phyloP scores from a whole-genome alignment of 2,113 vertebrate genomes.

The Pyrgilauda ruficollis region DNA sequence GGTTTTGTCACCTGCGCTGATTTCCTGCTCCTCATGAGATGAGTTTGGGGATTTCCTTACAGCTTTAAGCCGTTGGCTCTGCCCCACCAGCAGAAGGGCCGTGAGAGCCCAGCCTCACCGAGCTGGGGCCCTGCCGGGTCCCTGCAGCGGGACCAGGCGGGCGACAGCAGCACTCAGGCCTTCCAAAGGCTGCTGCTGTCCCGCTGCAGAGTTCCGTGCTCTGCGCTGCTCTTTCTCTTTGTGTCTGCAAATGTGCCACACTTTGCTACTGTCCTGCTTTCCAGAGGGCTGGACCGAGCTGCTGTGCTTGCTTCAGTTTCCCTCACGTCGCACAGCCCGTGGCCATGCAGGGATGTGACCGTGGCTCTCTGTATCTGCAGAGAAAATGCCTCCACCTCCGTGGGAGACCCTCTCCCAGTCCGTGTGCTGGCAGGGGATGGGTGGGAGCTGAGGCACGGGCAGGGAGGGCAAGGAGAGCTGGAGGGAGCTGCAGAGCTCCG shows the following conservation, averaged over 20 bases:
- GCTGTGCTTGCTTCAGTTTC: not conserved
- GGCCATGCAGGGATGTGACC: not conserved
- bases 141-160: accelerated
- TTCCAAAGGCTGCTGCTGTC: not conserved
- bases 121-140: not conserved
- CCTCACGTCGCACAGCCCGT: not conserved
- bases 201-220: not conserved
- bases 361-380: not conserved
- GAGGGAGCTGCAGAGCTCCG: not conserved
- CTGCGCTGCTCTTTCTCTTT: not conserved
- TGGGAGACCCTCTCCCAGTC: not conserved
- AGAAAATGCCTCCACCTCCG: not conserved
- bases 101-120: accelerated
- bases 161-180: not conserved
- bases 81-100: not conserved
- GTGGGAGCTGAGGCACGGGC: not conserved
- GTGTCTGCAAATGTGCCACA: not conserved
- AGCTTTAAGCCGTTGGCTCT: not conserved
- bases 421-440: not conserved
- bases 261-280: not conserved
- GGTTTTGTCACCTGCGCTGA: not conserved
- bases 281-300: not conserved
- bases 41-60: not conserved
- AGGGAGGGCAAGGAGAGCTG: not conserved
- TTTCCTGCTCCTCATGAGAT: not conserved